These are phyloP conservation scores for Rhinella marina DNA, from an alignment of 2,797 vertebrate species.

Conservation along the genomic window DNA sequence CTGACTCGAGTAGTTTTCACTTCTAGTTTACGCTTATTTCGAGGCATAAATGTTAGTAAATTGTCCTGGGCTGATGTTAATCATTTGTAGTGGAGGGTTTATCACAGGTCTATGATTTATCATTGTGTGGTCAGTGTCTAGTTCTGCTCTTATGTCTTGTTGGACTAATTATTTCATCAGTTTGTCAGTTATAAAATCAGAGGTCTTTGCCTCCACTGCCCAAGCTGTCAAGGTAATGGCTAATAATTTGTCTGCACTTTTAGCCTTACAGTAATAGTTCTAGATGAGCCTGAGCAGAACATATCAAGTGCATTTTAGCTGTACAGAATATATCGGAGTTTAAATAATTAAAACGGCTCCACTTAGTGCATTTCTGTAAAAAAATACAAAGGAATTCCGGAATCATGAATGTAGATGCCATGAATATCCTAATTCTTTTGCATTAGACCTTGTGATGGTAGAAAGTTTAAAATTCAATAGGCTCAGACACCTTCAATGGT, in stretches of 20 bases:
- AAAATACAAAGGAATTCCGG: not conserved
- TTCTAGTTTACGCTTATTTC: no score
- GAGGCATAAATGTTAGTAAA: no score
- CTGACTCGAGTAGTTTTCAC: no score
- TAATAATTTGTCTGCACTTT: conserved; percentile 51
- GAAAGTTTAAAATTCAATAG: not conserved
- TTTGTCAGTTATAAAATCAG: conserved; percentile 41
- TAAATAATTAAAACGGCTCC: conserved; percentile 39
- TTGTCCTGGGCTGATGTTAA: not conserved
- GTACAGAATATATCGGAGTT: conserved; percentile 17
- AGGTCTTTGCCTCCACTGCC: conserved; percentile 27
- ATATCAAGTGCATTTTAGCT: conserved; percentile 22
- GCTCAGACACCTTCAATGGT: no score
- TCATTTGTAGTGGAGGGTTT: not conserved
- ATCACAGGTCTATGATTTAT: not conserved
- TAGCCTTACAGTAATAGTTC: conserved; percentile 36
- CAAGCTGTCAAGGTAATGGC: conserved; percentile 42
- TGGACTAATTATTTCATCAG: conserved; percentile 46
- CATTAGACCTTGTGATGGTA: not conserved
- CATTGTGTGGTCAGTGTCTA: not conserved
- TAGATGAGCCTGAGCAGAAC: not conserved
- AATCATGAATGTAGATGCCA: not conserved
- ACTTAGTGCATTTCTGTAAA: conserved; percentile 11
- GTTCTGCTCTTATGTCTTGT: not conserved
- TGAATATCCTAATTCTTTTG: not conserved